Percentiles rank a stretch among this genome's conserved stretches.
phyloP scores from a whole-genome alignment of 2,888 invertebrate genomes.

The Trypoxylon attenuatum region DNA sequence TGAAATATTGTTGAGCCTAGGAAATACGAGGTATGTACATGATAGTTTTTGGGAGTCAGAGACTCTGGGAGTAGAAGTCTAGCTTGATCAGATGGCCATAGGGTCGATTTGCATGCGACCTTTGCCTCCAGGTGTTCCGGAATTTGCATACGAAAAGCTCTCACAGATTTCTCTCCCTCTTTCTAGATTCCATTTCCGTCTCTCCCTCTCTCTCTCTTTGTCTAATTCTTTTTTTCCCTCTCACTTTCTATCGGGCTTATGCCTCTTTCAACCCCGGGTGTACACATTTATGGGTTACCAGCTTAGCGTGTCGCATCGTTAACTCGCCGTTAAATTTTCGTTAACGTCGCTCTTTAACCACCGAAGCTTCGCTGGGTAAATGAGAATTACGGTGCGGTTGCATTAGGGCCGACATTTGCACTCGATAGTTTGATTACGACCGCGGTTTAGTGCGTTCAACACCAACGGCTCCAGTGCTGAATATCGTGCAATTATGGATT shows the following conservation, averaged over 20 bases:
- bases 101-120: conserved; percentile 71
- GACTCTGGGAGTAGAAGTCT: conserved; percentile 45
- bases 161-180: conserved; percentile 57
- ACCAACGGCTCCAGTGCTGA: no score
- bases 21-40: conserved; percentile 21
- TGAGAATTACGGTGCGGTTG: conserved; percentile 10
- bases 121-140: conserved; percentile 72
- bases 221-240: conserved; percentile 29
- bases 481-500: no score
- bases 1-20: neutral
- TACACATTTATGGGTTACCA: conserved; percentile 69
- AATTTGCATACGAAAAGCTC: conserved; percentile 73
- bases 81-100: conserved; percentile 62
- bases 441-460: no score
- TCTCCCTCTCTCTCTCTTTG: conserved; percentile 23
- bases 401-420: conserved; percentile 2
- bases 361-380: conserved; percentile 2
- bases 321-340: conserved; percentile 64
- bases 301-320: conserved; percentile 70
- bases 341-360: conserved; percentile 49
- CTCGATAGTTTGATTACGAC: neutral
- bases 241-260: conserved; percentile 15
- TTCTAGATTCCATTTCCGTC: conserved; percentile 30
- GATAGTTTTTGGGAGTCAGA: conserved; percentile 46
- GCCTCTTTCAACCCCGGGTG: conserved; percentile 47